These are phyloP conservation scores for Montipora capitata DNA, from an alignment of 92 coral and sea anemone species.

Conservation along the genomic window DNA sequence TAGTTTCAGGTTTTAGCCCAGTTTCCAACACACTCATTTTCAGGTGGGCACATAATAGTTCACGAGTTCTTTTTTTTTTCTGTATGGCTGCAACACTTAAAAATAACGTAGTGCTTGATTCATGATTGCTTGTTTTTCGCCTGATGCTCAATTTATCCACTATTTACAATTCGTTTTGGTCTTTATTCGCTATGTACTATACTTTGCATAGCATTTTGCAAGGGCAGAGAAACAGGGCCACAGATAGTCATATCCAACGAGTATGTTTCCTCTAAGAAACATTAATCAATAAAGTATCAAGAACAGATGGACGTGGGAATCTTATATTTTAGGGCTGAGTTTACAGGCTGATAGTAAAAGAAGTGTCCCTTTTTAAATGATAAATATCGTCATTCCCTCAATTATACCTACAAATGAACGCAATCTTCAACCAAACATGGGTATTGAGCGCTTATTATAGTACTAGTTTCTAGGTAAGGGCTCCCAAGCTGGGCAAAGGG, in stretches of 20 bases:
- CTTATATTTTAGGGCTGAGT: constrained; percentile 13
- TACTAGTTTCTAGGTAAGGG: constrained; percentile 7
- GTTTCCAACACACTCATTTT: constrained; percentile 12
- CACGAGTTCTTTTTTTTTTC: constrained; percentile 1
- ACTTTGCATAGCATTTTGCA: constrained; percentile 22
- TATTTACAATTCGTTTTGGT: constrained; percentile 3
- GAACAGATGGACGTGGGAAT: constrained; percentile 19
- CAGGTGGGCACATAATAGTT: constrained; percentile 16
- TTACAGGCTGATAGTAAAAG: constrained; percentile 13
- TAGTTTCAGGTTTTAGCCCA: constrained; percentile 11
- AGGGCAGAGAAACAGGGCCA: constrained; percentile 18
- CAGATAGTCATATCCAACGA: constrained; percentile 14
- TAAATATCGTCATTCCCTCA: constrained; percentile 7
- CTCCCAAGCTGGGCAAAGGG: constrained; percentile 21
- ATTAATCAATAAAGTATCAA: constrained; percentile 14
- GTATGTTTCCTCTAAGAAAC: constrained; percentile 16
- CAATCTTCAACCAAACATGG: constrained; percentile 17
- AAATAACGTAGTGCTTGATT: constrained; percentile 15
- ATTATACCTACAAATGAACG: constrained; percentile 4
- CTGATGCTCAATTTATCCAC: neutral
- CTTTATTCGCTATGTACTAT: constrained; percentile 10
- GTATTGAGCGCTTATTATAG: neutral
- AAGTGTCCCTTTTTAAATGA: constrained; percentile 4
- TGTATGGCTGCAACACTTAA: constrained; percentile 14
- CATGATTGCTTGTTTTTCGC: constrained; percentile 18